These are phyloP conservation scores for Drosophila colorata DNA, from an alignment of 2,888 invertebrate genomes.

Conservation along the genomic window DNA sequence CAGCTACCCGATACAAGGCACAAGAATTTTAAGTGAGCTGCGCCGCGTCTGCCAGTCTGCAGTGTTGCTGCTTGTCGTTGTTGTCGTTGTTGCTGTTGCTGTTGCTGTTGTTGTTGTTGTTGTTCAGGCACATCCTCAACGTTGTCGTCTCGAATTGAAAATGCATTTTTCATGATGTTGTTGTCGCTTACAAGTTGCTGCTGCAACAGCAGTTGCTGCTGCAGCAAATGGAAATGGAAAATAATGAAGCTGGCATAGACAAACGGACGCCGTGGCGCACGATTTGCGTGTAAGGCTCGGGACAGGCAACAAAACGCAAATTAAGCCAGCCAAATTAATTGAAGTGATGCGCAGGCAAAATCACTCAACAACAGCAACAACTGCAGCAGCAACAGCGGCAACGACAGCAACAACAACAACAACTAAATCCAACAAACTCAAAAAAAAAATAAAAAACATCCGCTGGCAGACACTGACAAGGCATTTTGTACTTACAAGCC, in stretches of 20 bases:
- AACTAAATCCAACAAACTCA: conserved; percentile 53
- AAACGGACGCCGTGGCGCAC: conserved; percentile 84
- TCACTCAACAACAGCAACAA: conserved; percentile 38
- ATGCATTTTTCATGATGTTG: conserved; percentile 80
- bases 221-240: conserved; percentile 52
- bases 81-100: conserved; percentile 14
- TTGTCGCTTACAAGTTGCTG: conserved; percentile 60
- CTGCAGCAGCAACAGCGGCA: conserved; percentile 8
- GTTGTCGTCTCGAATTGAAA: conserved; percentile 74
- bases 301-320: conserved; percentile 72
- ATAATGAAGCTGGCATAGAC: conserved; percentile 81
- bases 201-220: conserved; percentile 26
- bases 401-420: conserved; percentile 43
- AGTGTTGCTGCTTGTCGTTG: conserved; percentile 45
- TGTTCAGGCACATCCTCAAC: conserved; percentile 44
- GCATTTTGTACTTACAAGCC: conserved; percentile 84
- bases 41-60: conserved; percentile 73
- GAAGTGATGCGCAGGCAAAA: conserved; percentile 75
- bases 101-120: conserved; percentile 27
- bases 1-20: conserved; percentile 64
- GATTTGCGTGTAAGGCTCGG: conserved; percentile 81
- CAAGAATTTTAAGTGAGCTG: conserved; percentile 81
- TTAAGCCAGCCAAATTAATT: conserved; percentile 76
- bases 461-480: conserved; percentile 70
- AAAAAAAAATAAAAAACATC: too few relatives aligned